These are phyloP conservation scores for Pogona vitticeps DNA, from an alignment of 2,113 vertebrate species.

Conservation along the genomic window DNA sequence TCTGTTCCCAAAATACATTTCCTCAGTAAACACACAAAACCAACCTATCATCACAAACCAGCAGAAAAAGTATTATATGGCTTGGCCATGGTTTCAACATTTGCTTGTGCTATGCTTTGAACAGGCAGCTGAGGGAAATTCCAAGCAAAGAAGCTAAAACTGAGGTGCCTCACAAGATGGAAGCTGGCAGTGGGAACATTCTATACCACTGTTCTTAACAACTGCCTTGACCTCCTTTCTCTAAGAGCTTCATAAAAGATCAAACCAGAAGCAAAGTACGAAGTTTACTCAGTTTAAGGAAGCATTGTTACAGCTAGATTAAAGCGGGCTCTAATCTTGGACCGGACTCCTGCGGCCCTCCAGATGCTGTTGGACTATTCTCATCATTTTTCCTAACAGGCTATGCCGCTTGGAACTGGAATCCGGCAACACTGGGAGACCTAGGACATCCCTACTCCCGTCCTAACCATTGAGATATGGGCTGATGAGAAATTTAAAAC, in stretches of 20 bases:
- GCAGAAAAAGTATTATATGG: neutral
- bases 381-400: neutral
- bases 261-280: neutral
- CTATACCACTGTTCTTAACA: neutral
- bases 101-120: neutral
- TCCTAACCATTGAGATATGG: neutral
- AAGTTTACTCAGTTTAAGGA: neutral
- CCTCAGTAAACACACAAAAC: neutral
- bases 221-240: neutral
- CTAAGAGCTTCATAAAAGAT: neutral
- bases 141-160: neutral
- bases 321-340: neutral
- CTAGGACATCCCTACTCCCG: neutral
- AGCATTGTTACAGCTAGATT: neutral
- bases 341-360: neutral
- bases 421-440: neutral
- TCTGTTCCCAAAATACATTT: neutral
- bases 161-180: neutral
- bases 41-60: neutral
- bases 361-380: neutral
- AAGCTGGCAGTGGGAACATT: neutral
- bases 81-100: neutral
- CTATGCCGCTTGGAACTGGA: neutral
- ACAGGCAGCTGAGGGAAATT: neutral
- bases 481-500: neutral